Evolutionary conservation across 1,140 invertebrate species (phyloP).

Genomic region (Calosoma granatense): DNA sequence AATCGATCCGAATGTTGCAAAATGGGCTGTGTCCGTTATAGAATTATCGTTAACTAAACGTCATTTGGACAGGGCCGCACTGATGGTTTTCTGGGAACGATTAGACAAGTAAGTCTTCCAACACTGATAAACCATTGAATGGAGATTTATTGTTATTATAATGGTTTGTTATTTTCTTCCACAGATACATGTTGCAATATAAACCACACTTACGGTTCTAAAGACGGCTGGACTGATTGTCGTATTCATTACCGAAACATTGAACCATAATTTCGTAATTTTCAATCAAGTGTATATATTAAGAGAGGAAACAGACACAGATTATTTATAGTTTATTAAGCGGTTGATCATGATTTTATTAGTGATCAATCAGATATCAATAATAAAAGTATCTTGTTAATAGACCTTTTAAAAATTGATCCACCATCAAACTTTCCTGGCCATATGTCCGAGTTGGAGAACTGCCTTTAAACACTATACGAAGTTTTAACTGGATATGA

Average conservation of each 20-base stretch:
- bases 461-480: too few species aligned
- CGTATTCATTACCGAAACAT: background rate
- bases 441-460: too few species aligned
- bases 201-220: slow-evolving; percentile 86
- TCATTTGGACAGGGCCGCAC: slow-evolving; percentile 90
- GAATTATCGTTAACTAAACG: slow-evolving; percentile 85
- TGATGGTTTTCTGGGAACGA: slow-evolving; percentile 96
- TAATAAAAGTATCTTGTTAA: background rate
- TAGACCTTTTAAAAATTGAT: too few species aligned
- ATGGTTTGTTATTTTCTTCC: slow-evolving; percentile 37
- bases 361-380: background rate
- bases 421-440: too few species aligned
- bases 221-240: slow-evolving; percentile 24
- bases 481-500: too few species aligned
- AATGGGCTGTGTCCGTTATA: slow-evolving; percentile 93
- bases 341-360: background rate
- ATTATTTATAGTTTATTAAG: background rate
- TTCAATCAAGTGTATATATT: background rate
- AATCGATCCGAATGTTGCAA: slow-evolving; percentile 84
- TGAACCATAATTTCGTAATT: background rate
- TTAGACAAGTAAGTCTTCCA: slow-evolving; percentile 74
- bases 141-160: slow-evolving; percentile 11
- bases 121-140: slow-evolving; percentile 10
- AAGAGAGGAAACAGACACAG: background rate
- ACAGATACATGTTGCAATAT: slow-evolving; percentile 81